Evolutionary conservation across 1,140 invertebrate genomes (phyloP).

Genomic region (Drosophila tani): DNA sequence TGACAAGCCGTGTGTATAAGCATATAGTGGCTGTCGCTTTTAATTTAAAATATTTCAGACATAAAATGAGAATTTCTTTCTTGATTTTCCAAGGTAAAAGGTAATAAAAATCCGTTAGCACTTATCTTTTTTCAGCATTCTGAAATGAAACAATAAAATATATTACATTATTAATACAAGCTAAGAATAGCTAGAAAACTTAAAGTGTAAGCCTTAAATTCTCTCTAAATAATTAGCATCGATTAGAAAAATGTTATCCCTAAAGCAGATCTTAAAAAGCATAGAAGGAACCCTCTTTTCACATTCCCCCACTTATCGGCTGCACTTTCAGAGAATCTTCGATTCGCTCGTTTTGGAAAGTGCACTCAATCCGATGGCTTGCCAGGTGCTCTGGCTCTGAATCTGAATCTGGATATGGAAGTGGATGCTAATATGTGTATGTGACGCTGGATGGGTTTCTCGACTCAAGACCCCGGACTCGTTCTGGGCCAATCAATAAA

Average conservation of each 20-base stretch:
- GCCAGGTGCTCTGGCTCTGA: conserved; percentile 21
- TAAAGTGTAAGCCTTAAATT: neutral
- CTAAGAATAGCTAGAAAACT: neutral
- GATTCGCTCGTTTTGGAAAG: conserved; percentile 29
- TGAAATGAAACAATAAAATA: neutral
- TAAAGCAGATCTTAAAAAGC: neutral
- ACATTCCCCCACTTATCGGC: conserved; percentile 25
- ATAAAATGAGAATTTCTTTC: neutral
- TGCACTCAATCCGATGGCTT: conserved; percentile 45
- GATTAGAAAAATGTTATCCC: neutral
- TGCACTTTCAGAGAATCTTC: conserved; percentile 35
- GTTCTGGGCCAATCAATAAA: conserved; percentile 81
- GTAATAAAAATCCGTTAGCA: neutral
- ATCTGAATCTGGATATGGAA: conserved; percentile 7
- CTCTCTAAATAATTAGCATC: neutral
- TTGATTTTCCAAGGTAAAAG: neutral
- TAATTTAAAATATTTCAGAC: conserved; percentile 5
- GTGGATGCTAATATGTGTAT: conserved; percentile 19
- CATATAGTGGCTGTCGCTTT: neutral
- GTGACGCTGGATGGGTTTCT: conserved; percentile 20
- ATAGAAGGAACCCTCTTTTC: neutral
- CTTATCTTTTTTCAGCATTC: neutral
- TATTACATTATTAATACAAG: neutral
- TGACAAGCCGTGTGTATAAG: conserved; percentile 8
- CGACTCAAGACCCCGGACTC: conserved; percentile 33